A percentile compares a stretch with the other conserved stretches of the same genome.
These are phyloP conservation scores for Drosophila lowei DNA, from an alignment of 1,140 invertebrate genomes.

Conservation along the genomic window DNA sequence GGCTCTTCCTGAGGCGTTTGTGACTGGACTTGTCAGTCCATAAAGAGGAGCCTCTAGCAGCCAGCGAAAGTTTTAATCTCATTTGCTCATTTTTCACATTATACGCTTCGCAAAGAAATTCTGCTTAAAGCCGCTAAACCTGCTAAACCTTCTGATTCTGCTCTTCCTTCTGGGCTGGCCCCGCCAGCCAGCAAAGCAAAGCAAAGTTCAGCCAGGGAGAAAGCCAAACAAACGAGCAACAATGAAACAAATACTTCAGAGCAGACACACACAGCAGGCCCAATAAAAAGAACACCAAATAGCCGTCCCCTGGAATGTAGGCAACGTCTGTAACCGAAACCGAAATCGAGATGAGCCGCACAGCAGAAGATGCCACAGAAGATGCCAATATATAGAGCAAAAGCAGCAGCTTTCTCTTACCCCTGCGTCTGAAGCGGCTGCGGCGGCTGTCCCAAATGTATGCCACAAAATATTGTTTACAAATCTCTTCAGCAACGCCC, in stretches of 20 bases:
- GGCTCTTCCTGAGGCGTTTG: neutral
- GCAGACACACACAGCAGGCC: slow-evolving; percentile 31
- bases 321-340: slow-evolving; percentile 45
- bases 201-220: slow-evolving; percentile 31
- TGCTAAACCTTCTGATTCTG: too few species aligned
- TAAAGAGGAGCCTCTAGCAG: slow-evolving; percentile 10
- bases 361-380: slow-evolving; percentile 30
- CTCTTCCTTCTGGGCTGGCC: slow-evolving; percentile 28
- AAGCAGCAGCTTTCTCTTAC: too few species aligned
- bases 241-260: slow-evolving; percentile 54
- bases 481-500: slow-evolving; percentile 79
- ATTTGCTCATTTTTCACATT: slow-evolving; percentile 70
- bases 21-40: slow-evolving; percentile 15
- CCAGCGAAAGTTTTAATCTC: slow-evolving; percentile 65
- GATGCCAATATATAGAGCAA: slow-evolving; percentile 35
- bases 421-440: too few species aligned
- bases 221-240: slow-evolving; percentile 45
- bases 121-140: slow-evolving; percentile 61
- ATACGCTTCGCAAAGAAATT: slow-evolving; percentile 72
- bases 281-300: slow-evolving; percentile 64
- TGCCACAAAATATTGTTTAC: slow-evolving; percentile 80
- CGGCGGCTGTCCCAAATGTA: slow-evolving; percentile 63
- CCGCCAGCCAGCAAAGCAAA: slow-evolving; percentile 5
- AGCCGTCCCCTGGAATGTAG: slow-evolving; percentile 39
- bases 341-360: slow-evolving; percentile 43